Evolutionary conservation across 1,140 invertebrate species (phyloP).

Genomic region (Drosophila tristis): DNA sequence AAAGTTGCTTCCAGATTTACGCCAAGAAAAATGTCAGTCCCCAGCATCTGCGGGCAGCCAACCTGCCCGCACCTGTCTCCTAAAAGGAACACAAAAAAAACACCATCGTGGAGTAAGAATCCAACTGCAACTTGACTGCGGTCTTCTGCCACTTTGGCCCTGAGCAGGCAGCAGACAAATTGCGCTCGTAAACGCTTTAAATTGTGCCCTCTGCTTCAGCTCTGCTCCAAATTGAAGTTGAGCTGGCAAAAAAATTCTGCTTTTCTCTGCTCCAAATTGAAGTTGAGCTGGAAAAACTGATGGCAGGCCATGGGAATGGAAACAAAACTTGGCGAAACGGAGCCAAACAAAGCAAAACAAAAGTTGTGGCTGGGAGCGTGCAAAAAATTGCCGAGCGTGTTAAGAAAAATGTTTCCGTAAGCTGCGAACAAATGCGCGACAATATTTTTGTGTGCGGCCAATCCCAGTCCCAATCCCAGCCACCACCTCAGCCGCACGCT

Average conservation of each 20-base stretch:
- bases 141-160: constrained; percentile 50
- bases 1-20: constrained; percentile 79
- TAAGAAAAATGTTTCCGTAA: constrained; percentile 81
- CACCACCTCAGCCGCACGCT: background rate
- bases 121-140: constrained; percentile 70
- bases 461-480: constrained; percentile 4
- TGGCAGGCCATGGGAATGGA: constrained; percentile 20
- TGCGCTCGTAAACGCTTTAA: constrained; percentile 80
- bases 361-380: constrained; percentile 65
- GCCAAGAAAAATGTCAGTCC: constrained; percentile 74
- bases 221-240: constrained; percentile 66
- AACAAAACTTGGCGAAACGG: constrained; percentile 1
- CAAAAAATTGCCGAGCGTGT: constrained; percentile 78
- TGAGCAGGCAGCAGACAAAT: constrained; percentile 67
- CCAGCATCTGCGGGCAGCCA: constrained; percentile 57
- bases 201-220: constrained; percentile 53
- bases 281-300: constrained; percentile 61
- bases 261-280: constrained; percentile 52
- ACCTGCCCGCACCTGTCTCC: constrained; percentile 30
- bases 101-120: constrained; percentile 27
- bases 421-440: constrained; percentile 81
- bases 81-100: constrained; percentile 15
- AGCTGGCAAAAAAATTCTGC: constrained; percentile 37
- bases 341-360: constrained; percentile 56
- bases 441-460: constrained; percentile 63